phyloP scores from a whole-genome alignment of 2,888 invertebrate genomes.

The Leptinotarsa haldemani region DNA sequence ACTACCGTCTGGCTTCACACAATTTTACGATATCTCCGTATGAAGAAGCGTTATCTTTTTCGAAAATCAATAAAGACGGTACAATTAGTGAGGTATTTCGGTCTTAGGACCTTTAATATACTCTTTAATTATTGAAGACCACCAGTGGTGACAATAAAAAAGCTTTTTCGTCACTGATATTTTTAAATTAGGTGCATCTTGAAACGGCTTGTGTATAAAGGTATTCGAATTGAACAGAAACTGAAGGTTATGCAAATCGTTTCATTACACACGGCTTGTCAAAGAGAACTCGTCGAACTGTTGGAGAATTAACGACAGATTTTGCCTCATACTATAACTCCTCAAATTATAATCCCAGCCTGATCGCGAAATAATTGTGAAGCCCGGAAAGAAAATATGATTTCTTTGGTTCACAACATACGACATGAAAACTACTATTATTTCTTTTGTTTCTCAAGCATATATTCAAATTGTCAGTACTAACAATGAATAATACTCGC shows the following conservation, averaged over 20 bases:
- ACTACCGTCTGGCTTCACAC: conserved; percentile 39
- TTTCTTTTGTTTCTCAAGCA: too few relatives aligned
- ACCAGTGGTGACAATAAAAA: conserved; percentile 46
- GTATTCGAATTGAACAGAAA: neutral
- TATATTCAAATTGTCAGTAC: too few relatives aligned
- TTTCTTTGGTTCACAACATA: too few relatives aligned
- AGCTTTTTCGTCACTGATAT: conserved; percentile 39
- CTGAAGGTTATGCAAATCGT: conserved; percentile 1
- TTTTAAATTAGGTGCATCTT: conserved; percentile 34
- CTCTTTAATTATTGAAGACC: conserved; percentile 45
- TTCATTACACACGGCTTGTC: conserved; percentile 1
- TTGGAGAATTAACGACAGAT: neutral
- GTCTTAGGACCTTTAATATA: conserved; percentile 45
- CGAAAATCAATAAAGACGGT: conserved; percentile 52
- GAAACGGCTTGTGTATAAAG: neutral
- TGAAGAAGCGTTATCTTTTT: conserved; percentile 46
- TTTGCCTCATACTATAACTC: neutral
- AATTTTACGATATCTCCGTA: conserved; percentile 41
- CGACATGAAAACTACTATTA: too few relatives aligned
- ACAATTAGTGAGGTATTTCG: conserved; percentile 55
- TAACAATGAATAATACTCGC: too few relatives aligned
- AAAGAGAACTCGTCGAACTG: neutral
- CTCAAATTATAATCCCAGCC: too few relatives aligned
- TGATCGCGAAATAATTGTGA: too few relatives aligned
- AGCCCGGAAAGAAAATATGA: too few relatives aligned